Percentiles rank a stretch among this genome's conserved stretches.
phyloP scores from a whole-genome alignment of 1,140 invertebrate species.

The Augochlora pura region DNA sequence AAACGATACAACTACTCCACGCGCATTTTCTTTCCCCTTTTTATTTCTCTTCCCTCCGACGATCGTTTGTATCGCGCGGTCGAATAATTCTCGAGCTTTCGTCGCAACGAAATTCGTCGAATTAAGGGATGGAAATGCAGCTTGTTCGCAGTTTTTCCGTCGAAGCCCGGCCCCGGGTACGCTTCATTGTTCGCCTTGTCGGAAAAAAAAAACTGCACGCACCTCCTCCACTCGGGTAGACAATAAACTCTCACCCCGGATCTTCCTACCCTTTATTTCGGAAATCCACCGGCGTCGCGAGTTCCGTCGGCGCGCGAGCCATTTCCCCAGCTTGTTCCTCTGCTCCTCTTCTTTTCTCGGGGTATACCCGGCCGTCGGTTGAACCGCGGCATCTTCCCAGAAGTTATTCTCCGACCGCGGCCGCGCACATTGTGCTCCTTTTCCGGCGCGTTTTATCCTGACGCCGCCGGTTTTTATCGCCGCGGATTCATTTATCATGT shows the following conservation, averaged over 20 bases:
- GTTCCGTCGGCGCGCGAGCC: background rate
- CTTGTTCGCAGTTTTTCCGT: conserved; percentile 8
- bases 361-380: conserved; percentile 9
- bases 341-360: background rate
- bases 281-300: conserved; percentile 25
- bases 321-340: background rate
- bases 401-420: conserved; percentile 16
- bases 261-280: conserved; percentile 1
- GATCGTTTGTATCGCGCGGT: no score
- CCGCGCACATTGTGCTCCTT: background rate
- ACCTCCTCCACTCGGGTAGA: conserved; percentile 10
- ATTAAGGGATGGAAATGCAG: background rate
- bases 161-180: background rate
- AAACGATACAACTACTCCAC: no score
- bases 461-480: background rate
- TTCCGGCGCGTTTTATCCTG: conserved; percentile 3
- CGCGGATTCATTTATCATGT: conserved; percentile 24
- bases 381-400: background rate
- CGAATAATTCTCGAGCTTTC: no score
- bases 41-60: no score
- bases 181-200: conserved; percentile 37
- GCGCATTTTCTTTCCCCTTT: no score
- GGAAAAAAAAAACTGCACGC: conserved; percentile 26
- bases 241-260: conserved; percentile 32
- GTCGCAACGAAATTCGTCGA: background rate